Evolutionary conservation across 2,888 invertebrate species (phyloP).

Genomic region (Arrhopalites spinosus): DNA sequence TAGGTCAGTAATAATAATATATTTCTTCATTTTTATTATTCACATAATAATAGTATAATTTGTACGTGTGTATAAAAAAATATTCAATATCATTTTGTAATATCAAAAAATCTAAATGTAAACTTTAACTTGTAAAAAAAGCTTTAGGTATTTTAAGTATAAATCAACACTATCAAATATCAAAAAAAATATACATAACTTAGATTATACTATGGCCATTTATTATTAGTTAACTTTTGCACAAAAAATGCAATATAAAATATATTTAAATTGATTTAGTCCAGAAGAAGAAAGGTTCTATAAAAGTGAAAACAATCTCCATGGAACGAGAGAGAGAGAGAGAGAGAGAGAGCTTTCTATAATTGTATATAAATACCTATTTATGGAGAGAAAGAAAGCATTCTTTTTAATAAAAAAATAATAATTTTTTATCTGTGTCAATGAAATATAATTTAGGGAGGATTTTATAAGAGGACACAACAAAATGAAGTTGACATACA

Average conservation of each 20-base stretch:
- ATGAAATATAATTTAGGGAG: too few relatives aligned
- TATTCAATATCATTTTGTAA: not conserved
- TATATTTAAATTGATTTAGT: not conserved
- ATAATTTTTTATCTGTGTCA: too few relatives aligned
- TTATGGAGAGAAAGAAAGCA: too few relatives aligned
- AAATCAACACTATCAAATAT: not conserved
- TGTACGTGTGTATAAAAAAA: not conserved
- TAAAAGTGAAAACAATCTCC: not conserved
- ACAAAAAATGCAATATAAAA: too few relatives aligned
- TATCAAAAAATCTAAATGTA: not conserved
- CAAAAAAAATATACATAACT: not conserved
- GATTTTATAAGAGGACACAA: slow-evolving; percentile 14
- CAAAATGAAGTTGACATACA: slow-evolving; percentile 6
- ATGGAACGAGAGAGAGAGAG: not conserved
- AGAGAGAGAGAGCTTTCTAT: too few relatives aligned
- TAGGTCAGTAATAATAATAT: not conserved
- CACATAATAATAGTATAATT: not conserved
- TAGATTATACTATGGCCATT: not conserved
- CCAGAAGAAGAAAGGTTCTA: too few relatives aligned
- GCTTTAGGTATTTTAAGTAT: not conserved
- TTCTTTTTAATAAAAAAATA: too few relatives aligned
- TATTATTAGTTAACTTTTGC: too few relatives aligned
- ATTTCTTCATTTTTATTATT: not conserved
- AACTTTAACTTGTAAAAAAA: not conserved
- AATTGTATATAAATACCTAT: too few relatives aligned